phyloP scores from a whole-genome alignment of 2,797 vertebrate species.

The Esox masquinongy region DNA sequence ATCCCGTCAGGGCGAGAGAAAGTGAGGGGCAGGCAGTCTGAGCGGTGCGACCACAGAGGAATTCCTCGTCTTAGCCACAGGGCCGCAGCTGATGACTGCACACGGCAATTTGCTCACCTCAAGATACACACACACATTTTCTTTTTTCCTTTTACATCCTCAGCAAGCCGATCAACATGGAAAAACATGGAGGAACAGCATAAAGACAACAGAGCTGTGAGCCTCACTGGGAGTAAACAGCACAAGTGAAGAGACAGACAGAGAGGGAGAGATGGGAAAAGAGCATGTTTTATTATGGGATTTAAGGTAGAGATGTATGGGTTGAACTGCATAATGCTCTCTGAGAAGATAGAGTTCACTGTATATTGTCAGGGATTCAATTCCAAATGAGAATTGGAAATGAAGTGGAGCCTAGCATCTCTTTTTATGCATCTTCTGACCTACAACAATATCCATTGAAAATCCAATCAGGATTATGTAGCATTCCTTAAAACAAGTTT shows the following conservation, averaged over 20 bases:
- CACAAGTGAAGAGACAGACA: slow-evolving; percentile 3
- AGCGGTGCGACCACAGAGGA: slow-evolving; percentile 59
- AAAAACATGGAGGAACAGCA: slow-evolving; percentile 19
- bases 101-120: slow-evolving; percentile 61
- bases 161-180: slow-evolving; percentile 13
- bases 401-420: too few relatives aligned
- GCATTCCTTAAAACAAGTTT: too few relatives aligned
- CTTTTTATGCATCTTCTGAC: too few relatives aligned
- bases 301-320: background rate
- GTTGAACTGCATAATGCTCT: background rate
- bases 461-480: too few relatives aligned
- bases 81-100: slow-evolving; percentile 64
- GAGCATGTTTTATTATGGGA: background rate
- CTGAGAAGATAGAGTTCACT: background rate
- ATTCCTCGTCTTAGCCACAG: slow-evolving; percentile 55
- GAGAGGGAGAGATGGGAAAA: background rate
- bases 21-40: slow-evolving; percentile 34
- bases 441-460: too few relatives aligned
- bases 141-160: slow-evolving; percentile 1
- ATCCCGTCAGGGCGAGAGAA: slow-evolving; percentile 24
- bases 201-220: slow-evolving; percentile 14
- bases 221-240: slow-evolving; percentile 21
- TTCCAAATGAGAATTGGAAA: too few relatives aligned
- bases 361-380: background rate
- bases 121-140: slow-evolving; percentile 21